Evolutionary conservation across 2,888 invertebrate genomes (phyloP).

Genomic region (Xanthorhoe designata): DNA sequence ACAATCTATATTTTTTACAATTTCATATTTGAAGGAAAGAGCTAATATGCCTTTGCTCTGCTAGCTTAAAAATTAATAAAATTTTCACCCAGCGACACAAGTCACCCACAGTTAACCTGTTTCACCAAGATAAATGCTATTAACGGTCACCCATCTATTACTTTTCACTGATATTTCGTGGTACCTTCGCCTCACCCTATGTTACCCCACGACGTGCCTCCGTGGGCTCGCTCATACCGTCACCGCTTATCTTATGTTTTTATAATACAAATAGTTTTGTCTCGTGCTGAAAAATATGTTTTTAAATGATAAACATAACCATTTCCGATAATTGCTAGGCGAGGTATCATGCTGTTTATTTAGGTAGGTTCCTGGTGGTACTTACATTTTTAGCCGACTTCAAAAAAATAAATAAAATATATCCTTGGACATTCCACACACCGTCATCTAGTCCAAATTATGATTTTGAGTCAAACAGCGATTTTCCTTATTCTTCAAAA

Average conservation of each 20-base stretch:
- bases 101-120: not conserved
- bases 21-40: too few relatives aligned
- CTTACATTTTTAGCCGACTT: not conserved
- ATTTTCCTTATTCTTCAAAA: too few relatives aligned
- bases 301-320: constrained; percentile 20
- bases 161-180: not conserved
- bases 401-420: too few relatives aligned
- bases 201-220: constrained; percentile 57
- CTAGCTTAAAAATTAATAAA: too few relatives aligned
- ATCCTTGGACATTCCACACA: too few relatives aligned
- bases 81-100: too few relatives aligned
- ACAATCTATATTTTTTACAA: too few relatives aligned
- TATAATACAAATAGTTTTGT: constrained; percentile 41
- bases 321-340: constrained; percentile 13
- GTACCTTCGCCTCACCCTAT: constrained; percentile 47
- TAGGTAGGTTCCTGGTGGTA: not conserved
- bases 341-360: not conserved
- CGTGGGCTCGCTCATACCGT: constrained; percentile 57
- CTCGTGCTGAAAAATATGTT: constrained; percentile 32
- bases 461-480: too few relatives aligned
- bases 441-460: too few relatives aligned
- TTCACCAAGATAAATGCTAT: not conserved
- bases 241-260: constrained; percentile 45
- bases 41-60: too few relatives aligned
- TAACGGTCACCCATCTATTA: not conserved